These are phyloP conservation scores for Dioctria linearis DNA, from an alignment of 2,888 invertebrate species.

Conservation along the genomic window DNA sequence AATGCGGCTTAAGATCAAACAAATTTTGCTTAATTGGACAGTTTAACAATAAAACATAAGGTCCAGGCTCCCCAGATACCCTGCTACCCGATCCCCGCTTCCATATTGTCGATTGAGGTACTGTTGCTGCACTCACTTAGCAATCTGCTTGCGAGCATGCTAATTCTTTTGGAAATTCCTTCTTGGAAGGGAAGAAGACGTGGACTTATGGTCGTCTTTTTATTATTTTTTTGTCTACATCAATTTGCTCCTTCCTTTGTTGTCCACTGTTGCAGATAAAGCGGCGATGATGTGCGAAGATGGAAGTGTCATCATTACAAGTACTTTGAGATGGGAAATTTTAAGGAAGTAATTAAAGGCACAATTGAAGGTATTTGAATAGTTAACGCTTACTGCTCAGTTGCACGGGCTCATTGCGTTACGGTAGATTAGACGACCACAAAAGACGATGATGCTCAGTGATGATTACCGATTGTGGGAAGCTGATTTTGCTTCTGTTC, in stretches of 20 bases:
- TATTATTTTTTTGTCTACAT: conserved; percentile 13
- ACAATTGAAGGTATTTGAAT: conserved; percentile 52
- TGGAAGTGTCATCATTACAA: conserved; percentile 47
- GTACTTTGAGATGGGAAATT: conserved; percentile 33
- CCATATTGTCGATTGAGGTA: neutral
- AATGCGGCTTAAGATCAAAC: conserved; percentile 57
- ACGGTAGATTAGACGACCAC: conserved; percentile 30
- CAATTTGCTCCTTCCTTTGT: conserved; percentile 47
- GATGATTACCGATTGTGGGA: conserved; percentile 48
- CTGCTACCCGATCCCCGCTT: neutral
- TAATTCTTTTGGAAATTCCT: conserved; percentile 51
- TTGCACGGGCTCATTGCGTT: conserved; percentile 6
- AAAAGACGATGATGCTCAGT: neutral
- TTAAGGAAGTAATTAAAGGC: conserved; percentile 51
- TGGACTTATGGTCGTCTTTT: neutral
- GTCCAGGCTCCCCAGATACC: conserved; percentile 3
- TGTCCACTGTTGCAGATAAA: conserved; percentile 33
- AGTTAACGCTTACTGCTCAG: conserved; percentile 22
- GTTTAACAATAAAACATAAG: conserved; percentile 58
- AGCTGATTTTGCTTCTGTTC: neutral
- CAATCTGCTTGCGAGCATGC: conserved; percentile 46
- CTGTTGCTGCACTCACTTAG: neutral
- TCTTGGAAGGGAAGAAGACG: neutral
- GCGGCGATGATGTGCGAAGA: conserved; percentile 44
- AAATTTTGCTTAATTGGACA: conserved; percentile 59